Evolutionary conservation across 2,888 invertebrate genomes (phyloP).

Genomic region (Andrena fulva): DNA sequence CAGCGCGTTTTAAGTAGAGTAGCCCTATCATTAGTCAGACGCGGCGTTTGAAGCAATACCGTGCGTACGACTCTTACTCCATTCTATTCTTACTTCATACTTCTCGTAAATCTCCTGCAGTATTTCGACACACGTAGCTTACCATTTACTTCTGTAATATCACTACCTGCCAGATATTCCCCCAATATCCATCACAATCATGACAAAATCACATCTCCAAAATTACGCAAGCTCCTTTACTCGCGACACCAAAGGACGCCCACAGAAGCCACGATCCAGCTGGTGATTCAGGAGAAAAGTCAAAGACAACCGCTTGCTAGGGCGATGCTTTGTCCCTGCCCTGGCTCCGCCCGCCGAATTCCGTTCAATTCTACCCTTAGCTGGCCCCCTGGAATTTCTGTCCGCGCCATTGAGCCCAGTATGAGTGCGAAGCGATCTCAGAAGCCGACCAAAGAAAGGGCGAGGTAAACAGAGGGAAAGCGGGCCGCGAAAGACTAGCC

Average conservation of each 20-base stretch:
- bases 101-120: too few relatives aligned
- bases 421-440: constrained; percentile 10
- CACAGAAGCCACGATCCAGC: neutral
- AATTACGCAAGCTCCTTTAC: too few relatives aligned
- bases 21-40: neutral
- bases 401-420: constrained; percentile 53
- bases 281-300: constrained; percentile 21
- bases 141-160: too few relatives aligned
- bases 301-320: constrained; percentile 19
- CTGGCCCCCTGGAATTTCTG: constrained; percentile 45
- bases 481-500: constrained; percentile 32
- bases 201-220: too few relatives aligned
- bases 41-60: neutral
- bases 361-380: constrained; percentile 57
- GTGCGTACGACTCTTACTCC: neutral
- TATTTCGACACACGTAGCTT: too few relatives aligned
- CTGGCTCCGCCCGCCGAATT: constrained; percentile 23
- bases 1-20: neutral
- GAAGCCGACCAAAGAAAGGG: constrained; percentile 11
- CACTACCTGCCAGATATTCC: too few relatives aligned
- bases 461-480: constrained; percentile 26
- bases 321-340: constrained; percentile 19
- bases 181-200: too few relatives aligned
- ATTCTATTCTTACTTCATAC: too few relatives aligned
- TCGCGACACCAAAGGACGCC: neutral